These are phyloP conservation scores for Dexiosoma caninum DNA, from an alignment of 2,888 invertebrate species.

Conservation along the genomic window DNA sequence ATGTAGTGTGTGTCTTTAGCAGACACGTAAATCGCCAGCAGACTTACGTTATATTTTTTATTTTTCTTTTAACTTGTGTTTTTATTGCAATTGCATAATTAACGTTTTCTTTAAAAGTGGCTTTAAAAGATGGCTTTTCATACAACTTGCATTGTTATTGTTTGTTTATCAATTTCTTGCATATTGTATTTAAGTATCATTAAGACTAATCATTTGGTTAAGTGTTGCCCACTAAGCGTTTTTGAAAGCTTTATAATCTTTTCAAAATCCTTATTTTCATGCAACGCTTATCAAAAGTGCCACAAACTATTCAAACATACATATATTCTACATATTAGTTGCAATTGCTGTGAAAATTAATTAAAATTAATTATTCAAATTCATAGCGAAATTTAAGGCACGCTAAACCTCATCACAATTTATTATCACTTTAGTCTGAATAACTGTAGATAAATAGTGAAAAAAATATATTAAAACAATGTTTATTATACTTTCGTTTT, in stretches of 20 bases:
- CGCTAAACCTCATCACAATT: background rate
- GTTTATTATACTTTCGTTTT: background rate
- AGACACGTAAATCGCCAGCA: constrained; percentile 7
- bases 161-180: constrained; percentile 1
- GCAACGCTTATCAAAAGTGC: no score
- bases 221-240: background rate
- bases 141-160: constrained; percentile 1
- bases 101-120: constrained; percentile 42
- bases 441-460: background rate
- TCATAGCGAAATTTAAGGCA: background rate
- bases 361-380: background rate
- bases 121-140: constrained; percentile 17
- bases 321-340: no score
- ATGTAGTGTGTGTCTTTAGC: background rate
- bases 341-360: background rate
- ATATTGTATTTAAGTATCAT: background rate
- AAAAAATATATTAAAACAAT: background rate
- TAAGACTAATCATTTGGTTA: background rate
- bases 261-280: no score
- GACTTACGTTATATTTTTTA: constrained; percentile 12
- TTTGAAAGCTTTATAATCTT: no score
- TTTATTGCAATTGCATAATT: constrained; percentile 55
- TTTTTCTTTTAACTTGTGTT: constrained; percentile 3
- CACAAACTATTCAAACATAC: no score
- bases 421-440: background rate